phyloP scores from a whole-genome alignment of 2,113 vertebrate genomes.

The Tachysurus vachellii region DNA sequence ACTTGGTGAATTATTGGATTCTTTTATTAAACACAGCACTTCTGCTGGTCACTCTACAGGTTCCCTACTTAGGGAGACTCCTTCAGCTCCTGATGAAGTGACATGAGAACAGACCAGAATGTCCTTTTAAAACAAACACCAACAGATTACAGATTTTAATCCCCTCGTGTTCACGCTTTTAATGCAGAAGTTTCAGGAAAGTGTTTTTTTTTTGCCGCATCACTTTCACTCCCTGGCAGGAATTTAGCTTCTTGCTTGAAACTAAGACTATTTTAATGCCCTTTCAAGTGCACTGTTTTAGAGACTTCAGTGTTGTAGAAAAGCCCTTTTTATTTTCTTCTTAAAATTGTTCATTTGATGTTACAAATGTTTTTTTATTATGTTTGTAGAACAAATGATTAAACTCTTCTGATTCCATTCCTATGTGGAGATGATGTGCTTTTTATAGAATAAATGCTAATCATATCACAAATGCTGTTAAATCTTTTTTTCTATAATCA shows the following conservation, averaged over 20 bases:
- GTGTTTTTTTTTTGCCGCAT: background rate
- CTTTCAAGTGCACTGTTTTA: constrained; percentile 47
- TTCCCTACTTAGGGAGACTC: background rate
- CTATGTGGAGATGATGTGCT: constrained; percentile 47
- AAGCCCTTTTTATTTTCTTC: constrained; percentile 11
- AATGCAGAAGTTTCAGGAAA: background rate
- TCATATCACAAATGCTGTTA: constrained; percentile 43
- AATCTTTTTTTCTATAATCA: constrained; percentile 41
- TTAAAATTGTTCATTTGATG: constrained; percentile 8
- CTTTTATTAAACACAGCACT: background rate
- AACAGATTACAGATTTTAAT: background rate
- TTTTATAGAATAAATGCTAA: constrained; percentile 41
- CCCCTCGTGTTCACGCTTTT: background rate
- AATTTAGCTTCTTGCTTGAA: background rate
- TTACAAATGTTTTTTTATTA: background rate
- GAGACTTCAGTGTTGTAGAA: constrained; percentile 9
- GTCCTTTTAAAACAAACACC: background rate
- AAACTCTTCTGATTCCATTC: constrained; percentile 25
- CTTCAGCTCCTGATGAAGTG: background rate
- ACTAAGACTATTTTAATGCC: constrained; percentile 33
- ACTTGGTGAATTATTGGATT: background rate
- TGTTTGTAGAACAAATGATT: constrained; percentile 33
- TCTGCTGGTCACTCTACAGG: background rate
- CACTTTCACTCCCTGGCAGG: background rate
- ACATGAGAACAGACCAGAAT: background rate